Evolutionary conservation across 2,113 vertebrate genomes (phyloP), one percentile per base, ranked within the genome.

Genomic region (Eubucco bourcierii): DNA sequence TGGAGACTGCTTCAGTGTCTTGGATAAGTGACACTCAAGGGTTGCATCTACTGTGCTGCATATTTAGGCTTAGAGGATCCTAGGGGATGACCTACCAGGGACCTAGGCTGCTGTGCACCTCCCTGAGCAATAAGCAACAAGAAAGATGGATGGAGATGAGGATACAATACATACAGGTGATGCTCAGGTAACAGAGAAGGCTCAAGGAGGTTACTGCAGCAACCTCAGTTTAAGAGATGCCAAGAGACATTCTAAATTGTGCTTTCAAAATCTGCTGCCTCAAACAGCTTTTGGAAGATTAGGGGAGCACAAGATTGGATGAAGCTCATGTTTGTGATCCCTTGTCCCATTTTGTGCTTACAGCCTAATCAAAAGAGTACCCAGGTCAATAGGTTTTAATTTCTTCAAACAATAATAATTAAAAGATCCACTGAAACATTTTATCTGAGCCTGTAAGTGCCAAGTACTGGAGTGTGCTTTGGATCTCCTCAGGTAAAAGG

Each of bases 311-410:
- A 0, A 52, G 66, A 74, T 2, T 68, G 60, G 37, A 23, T 80
- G 92, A 91, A 91, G 68, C 53, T 74, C 56, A 11, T 63, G 34
- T 78, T 71, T 84, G 58, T 58, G 29, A 74, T 44, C 79, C 73
- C 60, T 65, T 0, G 0, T 63, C 55, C 87, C 84, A 89, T 93
- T 89, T 61, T 87, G 39, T 89, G 82, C 61, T 85, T 46, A 25
- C 34, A 28, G 76, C 29, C 70, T 84, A 80, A 88, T 68, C 77
- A 90, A 93, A 86, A 28, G 53, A 92, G 66, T 81, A 84, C 75
- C 68, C 88, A 95, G 77, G 46, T 72, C 80, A 83, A 83, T 86
- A 90, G 80, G 61, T 77, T 95, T 94, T 82, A 94, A 94, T 90
- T 53, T 87, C 83, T 47, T 12, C 3, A 75, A 66, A 78, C 1